Evolutionary conservation across 1,140 invertebrate species (phyloP).

Genomic region (Drosophila nigrodunni): DNA sequence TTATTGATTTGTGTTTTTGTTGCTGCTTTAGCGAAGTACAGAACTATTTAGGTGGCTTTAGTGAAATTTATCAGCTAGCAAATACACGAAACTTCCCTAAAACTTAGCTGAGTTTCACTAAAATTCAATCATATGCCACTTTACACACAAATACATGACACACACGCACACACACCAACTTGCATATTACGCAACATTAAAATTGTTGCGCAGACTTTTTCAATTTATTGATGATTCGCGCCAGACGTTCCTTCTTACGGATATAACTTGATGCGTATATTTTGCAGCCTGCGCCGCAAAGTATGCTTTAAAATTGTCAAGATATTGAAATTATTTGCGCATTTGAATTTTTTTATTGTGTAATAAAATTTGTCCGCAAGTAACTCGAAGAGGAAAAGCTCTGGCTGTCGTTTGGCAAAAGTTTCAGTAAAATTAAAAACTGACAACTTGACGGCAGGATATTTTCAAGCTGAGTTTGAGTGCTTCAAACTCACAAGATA

Average conservation of each 20-base stretch:
- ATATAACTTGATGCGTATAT: conserved; percentile 20
- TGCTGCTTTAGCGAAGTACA: background rate
- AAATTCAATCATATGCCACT: background rate
- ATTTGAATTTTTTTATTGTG: conserved; percentile 4
- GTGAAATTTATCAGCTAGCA: background rate
- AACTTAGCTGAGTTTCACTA: background rate
- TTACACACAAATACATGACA: background rate
- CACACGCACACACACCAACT: background rate
- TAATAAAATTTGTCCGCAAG: background rate
- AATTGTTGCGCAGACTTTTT: conserved; percentile 37
- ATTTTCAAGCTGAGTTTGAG: background rate
- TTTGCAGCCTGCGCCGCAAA: conserved; percentile 11
- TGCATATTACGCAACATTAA: conserved; percentile 26
- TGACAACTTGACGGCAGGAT: background rate
- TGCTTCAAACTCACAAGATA: background rate
- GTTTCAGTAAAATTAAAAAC: background rate
- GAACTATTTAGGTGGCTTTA: background rate
- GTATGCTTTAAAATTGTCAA: conserved; percentile 28
- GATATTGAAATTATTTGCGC: conserved; percentile 27
- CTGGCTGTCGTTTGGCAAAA: too few species aligned
- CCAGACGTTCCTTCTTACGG: conserved; percentile 9
- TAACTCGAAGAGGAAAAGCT: background rate
- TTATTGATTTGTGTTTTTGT: conserved; percentile 1
- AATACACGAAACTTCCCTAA: background rate
- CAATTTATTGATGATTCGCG: conserved; percentile 36